A percentile compares a stretch with the other conserved stretches of the same genome.
Conservation (phyloP, 2,113 vertebrate species). For the human region DNA sequence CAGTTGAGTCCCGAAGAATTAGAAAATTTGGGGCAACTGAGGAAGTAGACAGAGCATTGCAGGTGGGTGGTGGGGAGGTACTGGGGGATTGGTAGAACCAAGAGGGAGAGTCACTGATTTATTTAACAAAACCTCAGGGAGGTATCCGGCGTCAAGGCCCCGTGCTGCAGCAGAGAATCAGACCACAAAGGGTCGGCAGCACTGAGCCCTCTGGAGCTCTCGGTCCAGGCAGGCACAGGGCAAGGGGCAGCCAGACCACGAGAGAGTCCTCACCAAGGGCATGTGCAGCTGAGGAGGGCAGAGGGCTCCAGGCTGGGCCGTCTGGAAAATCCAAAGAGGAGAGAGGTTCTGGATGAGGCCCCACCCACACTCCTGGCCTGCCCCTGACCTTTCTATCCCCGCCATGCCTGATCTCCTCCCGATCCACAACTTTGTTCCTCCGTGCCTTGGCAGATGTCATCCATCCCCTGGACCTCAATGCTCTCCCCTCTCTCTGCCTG, state of each 20-base stretch:
- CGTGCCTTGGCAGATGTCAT: neutral
- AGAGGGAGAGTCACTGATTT: neutral
- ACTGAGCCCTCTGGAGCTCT: neutral
- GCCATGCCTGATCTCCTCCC: neutral
- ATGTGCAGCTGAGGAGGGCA: fast-evolving
- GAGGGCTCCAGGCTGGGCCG: too few relatives aligned
- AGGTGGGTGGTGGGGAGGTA: neutral
- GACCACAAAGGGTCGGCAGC: fast-evolving
- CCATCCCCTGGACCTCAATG: neutral
- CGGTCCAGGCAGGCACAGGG: neutral
- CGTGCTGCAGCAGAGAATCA: too few relatives aligned
- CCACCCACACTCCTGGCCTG: fast-evolving
- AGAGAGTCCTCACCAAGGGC: neutral
- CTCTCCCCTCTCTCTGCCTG: neutral
- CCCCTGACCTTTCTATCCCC: neutral
- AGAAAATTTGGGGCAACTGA: neutral
- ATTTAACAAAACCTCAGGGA: neutral
- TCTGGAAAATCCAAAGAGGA: neutral
- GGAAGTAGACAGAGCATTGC: neutral
- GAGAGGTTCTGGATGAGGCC: too few relatives aligned
- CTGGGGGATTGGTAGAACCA: fast-evolving
- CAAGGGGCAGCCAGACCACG: fast-evolving
- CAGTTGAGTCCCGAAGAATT: neutral
- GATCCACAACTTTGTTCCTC: neutral
- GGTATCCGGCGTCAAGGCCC: fast-evolving